Percentiles rank a stretch among this genome's conserved stretches.
Evolutionary conservation across 2,113 vertebrate species (phyloP).

Genomic region (Ciconia maguari): DNA sequence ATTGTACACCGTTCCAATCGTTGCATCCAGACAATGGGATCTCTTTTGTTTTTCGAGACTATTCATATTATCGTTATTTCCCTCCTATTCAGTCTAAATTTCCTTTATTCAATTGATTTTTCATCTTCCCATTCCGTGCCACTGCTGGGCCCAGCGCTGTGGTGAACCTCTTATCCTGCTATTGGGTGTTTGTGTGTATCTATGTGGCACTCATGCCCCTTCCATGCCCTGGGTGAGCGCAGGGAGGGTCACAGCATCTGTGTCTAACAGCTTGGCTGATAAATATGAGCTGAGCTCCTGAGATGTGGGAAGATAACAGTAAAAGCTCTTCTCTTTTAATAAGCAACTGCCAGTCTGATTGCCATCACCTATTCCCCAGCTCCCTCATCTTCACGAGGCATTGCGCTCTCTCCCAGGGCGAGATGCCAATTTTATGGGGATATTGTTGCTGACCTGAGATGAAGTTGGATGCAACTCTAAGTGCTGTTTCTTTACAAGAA

Average conservation of each 20-base stretch:
- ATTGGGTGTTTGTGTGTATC: not conserved
- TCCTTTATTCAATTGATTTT: not conserved
- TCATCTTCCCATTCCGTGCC: not conserved
- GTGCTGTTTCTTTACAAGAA: not conserved
- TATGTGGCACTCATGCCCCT: rapidly evolving
- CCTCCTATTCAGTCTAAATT: not conserved
- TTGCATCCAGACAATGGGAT: not conserved
- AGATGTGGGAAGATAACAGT: not conserved
- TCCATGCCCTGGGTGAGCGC: not conserved
- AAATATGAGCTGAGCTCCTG: not conserved
- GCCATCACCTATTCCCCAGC: not conserved
- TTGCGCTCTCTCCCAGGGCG: not conserved
- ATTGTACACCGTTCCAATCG: not conserved
- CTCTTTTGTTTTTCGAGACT: not conserved
- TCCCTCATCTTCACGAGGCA: not conserved
- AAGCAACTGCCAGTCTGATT: not conserved
- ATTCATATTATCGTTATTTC: not conserved
- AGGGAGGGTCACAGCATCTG: not conserved
- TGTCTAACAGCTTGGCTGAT: not conserved
- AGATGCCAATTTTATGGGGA: not conserved
- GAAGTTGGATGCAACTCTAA: not conserved
- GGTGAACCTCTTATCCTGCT: not conserved
- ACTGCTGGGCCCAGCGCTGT: not conserved
- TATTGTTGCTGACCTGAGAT: not conserved
- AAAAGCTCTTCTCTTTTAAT: not conserved